Percentiles rank a stretch among this genome's conserved stretches.
These are phyloP conservation scores for Lampropteryx suffumata DNA, from an alignment of 2,888 invertebrate species.

Conservation along the genomic window DNA sequence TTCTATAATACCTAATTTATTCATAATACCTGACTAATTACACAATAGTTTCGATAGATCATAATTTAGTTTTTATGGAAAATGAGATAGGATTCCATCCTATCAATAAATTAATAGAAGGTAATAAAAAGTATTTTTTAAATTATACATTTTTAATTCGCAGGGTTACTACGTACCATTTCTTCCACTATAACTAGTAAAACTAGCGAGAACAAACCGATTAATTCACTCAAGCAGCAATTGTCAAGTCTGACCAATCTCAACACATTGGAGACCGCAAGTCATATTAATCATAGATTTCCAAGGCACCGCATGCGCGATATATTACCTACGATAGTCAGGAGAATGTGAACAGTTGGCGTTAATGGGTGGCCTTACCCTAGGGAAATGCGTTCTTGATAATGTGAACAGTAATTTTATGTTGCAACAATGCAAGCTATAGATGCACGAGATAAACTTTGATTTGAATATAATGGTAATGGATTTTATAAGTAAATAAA, in stretches of 20 bases:
- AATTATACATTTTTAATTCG: too few species aligned
- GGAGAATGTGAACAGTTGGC: slow-evolving; percentile 74
- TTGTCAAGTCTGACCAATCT: slow-evolving; percentile 49
- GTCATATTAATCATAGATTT: slow-evolving; percentile 57
- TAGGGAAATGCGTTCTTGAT: slow-evolving; percentile 74
- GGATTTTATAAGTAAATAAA: background rate
- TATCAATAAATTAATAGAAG: too few species aligned
- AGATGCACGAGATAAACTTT: slow-evolving; percentile 46
- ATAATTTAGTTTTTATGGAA: too few species aligned
- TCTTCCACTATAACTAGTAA: too few species aligned
- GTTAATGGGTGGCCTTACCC: slow-evolving; percentile 75
- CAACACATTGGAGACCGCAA: slow-evolving; percentile 52
- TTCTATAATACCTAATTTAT: too few species aligned
- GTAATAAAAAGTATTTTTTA: too few species aligned
- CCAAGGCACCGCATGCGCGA: slow-evolving; percentile 53
- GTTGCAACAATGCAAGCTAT: slow-evolving; percentile 62
- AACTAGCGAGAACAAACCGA: too few species aligned
- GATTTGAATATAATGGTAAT: slow-evolving; percentile 38
- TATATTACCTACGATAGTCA: slow-evolving; percentile 59
- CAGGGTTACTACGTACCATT: too few species aligned
- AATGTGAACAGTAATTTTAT: slow-evolving; percentile 74
- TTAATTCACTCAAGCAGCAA: slow-evolving; percentile 31
- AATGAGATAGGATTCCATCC: too few species aligned
- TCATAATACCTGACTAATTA: too few species aligned
- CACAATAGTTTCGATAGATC: too few species aligned